These are phyloP conservation scores for Eidolon dupreanum DNA, from an alignment of 2,797 vertebrate genomes.

Conservation along the genomic window DNA sequence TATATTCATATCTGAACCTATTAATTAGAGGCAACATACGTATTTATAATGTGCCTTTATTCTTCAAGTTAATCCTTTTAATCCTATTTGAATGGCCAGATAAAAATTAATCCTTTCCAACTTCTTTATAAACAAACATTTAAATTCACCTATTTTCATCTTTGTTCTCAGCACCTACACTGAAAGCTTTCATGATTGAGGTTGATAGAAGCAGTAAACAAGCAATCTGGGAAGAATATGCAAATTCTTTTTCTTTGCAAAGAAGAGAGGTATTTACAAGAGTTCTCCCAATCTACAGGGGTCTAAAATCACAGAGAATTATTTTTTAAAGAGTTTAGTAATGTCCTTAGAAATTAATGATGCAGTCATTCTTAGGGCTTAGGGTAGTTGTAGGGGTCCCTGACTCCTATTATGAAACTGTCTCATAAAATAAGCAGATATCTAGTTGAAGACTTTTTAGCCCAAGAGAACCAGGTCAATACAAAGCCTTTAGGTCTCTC, in stretches of 20 bases:
- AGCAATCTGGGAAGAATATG: slow-evolving; percentile 52
- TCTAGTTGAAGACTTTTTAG: slow-evolving; percentile 38
- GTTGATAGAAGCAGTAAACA: slow-evolving; percentile 69
- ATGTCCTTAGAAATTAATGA: slow-evolving; percentile 60
- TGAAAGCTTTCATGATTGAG: slow-evolving; percentile 72
- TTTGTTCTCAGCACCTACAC: slow-evolving; percentile 81
- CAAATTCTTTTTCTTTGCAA: slow-evolving; percentile 62
- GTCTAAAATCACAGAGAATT: slow-evolving; percentile 50
- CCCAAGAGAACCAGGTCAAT: neutral
- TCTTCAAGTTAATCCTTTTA: slow-evolving; percentile 86
- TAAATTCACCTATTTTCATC: slow-evolving; percentile 81
- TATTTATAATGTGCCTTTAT: slow-evolving; percentile 84
- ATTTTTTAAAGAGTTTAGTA: slow-evolving; percentile 43
- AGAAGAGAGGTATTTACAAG: slow-evolving; percentile 50
- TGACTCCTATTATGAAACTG: neutral
- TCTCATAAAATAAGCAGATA: slow-evolving; percentile 36
- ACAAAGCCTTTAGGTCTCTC: neutral
- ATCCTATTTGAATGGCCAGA: slow-evolving; percentile 85
- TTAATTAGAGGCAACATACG: slow-evolving; percentile 84
- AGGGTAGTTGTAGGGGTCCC: neutral
- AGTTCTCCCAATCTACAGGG: neutral
- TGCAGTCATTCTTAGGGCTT: neutral
- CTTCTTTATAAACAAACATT: slow-evolving; percentile 84
- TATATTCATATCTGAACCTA: slow-evolving; percentile 83
- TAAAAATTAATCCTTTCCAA: slow-evolving; percentile 84